Evolutionary conservation across 2,113 vertebrate genomes (phyloP).

Genomic region (Ochotona curzoniae): DNA sequence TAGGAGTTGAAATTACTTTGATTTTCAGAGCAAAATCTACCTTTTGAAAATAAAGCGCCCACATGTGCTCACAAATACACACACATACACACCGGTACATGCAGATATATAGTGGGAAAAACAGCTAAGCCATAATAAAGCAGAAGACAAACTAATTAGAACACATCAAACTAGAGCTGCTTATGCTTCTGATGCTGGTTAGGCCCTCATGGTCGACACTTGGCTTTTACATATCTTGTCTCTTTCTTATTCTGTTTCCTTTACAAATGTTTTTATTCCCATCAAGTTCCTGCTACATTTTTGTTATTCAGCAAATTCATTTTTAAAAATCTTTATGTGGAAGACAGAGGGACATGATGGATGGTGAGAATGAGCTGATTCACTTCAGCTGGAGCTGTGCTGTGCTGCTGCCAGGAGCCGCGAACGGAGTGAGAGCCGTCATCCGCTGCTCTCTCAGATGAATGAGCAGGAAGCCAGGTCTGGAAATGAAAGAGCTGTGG

Average conservation of each 20-base stretch:
- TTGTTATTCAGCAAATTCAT: not conserved
- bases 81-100: not conserved
- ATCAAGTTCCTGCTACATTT: not conserved
- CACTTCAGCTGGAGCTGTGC: too few species aligned
- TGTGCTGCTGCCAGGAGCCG: too few species aligned
- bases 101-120: not conserved
- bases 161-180: not conserved
- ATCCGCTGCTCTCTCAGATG: too few species aligned
- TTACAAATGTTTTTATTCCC: not conserved
- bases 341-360: too few species aligned
- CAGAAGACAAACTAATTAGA: not conserved
- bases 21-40: conserved; percentile 45
- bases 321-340: too few species aligned
- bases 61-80: conserved; percentile 28
- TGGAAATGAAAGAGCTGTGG: too few species aligned
- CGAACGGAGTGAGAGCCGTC: too few species aligned
- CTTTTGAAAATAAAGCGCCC: conserved; percentile 46
- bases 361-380: too few species aligned
- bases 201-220: not conserved
- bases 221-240: not conserved
- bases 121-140: not conserved
- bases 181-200: conserved; percentile 31
- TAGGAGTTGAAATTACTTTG: conserved; percentile 31
- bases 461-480: too few species aligned
- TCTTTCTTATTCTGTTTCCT: not conserved